phyloP scores from a whole-genome alignment of 2,888 invertebrate genomes.

The Dermolepida albohirtum region DNA sequence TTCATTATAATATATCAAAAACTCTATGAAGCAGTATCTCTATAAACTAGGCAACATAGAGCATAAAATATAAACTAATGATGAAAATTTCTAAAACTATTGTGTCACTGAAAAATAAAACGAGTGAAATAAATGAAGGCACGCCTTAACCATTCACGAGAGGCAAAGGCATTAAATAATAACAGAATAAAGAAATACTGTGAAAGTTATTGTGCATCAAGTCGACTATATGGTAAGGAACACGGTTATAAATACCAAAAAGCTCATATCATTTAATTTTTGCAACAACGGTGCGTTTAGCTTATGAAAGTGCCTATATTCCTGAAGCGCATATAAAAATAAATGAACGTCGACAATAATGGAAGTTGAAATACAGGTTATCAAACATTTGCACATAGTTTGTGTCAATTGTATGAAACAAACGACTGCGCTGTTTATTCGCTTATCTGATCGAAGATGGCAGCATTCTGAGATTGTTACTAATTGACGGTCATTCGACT shows the following conservation, averaged over 20 bases:
- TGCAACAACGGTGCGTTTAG: constrained; percentile 47
- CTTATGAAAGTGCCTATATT: constrained; percentile 51
- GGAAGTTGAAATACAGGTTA: constrained; percentile 63
- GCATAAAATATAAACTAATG: too few species aligned
- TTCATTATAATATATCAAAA: too few species aligned
- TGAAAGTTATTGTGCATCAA: constrained; percentile 9
- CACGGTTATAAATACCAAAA: constrained; percentile 51
- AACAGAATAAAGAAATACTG: constrained; percentile 10
- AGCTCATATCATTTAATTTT: constrained; percentile 53
- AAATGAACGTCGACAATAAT: constrained; percentile 58
- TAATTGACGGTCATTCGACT: constrained; percentile 49
- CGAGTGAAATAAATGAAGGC: neutral
- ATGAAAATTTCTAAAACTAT: too few species aligned
- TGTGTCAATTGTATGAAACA: constrained; percentile 62
- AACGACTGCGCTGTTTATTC: constrained; percentile 55
- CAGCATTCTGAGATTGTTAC: constrained; percentile 52
- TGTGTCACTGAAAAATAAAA: neutral
- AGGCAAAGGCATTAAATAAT: constrained; percentile 32
- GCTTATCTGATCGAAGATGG: constrained; percentile 60
- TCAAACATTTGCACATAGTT: constrained; percentile 63
- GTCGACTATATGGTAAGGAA: constrained; percentile 42
- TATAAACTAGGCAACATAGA: too few species aligned
- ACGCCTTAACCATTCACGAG: neutral
- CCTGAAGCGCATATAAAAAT: constrained; percentile 51
- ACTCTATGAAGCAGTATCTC: too few species aligned